Base-by-base conservation (phyloP, 2,888 invertebrate species). In the Drosophila acutilabella region DNA sequence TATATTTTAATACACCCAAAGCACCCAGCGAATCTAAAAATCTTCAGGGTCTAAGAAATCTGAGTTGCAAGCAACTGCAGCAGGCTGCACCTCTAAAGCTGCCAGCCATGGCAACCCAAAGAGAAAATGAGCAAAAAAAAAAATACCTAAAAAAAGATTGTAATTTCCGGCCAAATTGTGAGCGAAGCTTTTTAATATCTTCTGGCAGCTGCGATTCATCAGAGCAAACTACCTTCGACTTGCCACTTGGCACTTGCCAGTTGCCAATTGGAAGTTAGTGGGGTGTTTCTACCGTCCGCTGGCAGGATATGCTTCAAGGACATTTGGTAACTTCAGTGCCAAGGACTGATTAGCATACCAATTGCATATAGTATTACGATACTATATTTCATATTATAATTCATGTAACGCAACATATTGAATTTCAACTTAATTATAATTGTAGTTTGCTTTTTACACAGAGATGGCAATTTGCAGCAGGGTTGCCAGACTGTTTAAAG, bases 161-260 rank as follows among this genome's bases (percentile, higher is more conserved):
- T 76, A 76, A 76, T 76, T 76, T 76, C 75, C 75, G 75, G 76
- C 65, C 64, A 75, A 75, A 75, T 75, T 76, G 76, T 72, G 61
- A 76, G 58, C 47, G 68, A 68, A 68, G 56, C 75, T 64, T 75
- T 71, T 76, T 72, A 74, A 76, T 76, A 74, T 76, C 68, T 60
- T 61, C 58, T 48, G 40, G 52, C 73, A 73, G 73, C 62, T 73
- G 73, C 64, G 73, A 68, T 68, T 64, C 73, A 64, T 64, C 73
- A 62, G 67, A 14, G 44, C 20, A 57, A 54, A 53, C 64, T 53
- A 67, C 18, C 47, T 23, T 54, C 45, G 23, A 16, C 42, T 44
- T 14, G 51, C 20, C 44, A 23, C 6, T 38, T 45, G 45, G 20
- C 51, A 50, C 20, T 33, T 14, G 51, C 20, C 42, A 23, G 2